Conservation (phyloP, 1,140 invertebrate species). For the Megathymus violae region DNA sequence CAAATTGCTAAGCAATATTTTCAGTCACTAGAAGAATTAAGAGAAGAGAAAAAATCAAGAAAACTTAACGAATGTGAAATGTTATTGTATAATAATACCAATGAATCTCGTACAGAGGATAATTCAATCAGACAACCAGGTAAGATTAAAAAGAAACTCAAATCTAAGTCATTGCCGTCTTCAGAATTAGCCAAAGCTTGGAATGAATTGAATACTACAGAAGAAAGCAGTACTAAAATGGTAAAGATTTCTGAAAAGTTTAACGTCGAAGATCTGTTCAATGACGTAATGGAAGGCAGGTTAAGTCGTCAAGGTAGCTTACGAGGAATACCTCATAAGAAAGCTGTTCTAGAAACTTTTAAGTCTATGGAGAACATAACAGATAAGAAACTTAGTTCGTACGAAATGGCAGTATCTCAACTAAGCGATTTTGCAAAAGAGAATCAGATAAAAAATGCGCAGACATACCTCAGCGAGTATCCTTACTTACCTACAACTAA, state of each 20-base stretch:
- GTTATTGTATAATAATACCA: slow-evolving; percentile 55
- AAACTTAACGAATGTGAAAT: slow-evolving; percentile 73
- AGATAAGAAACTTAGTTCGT: slow-evolving; percentile 69
- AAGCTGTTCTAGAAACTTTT: slow-evolving; percentile 81
- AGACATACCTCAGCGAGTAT: slow-evolving; percentile 80
- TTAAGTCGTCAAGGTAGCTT: slow-evolving; percentile 78
- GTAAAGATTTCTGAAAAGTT: slow-evolving; percentile 84
- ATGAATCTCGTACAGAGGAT: slow-evolving; percentile 64
- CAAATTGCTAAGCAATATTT: slow-evolving; percentile 78
- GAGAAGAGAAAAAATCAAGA: slow-evolving; percentile 55
- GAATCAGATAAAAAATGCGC: slow-evolving; percentile 71
- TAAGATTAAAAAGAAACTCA: slow-evolving; percentile 61
- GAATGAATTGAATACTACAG: slow-evolving; percentile 63
- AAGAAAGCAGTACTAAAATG: slow-evolving; percentile 56
- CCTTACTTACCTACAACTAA: slow-evolving; percentile 81
- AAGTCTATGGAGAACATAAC: slow-evolving; percentile 81
- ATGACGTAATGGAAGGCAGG: slow-evolving; percentile 78
- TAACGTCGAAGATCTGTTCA: slow-evolving; percentile 80
- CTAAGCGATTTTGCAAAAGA: slow-evolving; percentile 68
- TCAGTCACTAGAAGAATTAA: slow-evolving; percentile 75
- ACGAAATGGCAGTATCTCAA: slow-evolving; percentile 75
- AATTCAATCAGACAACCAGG: slow-evolving; percentile 39
- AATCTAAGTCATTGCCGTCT: slow-evolving; percentile 72
- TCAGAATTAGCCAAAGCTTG: slow-evolving; percentile 72
- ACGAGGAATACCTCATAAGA: slow-evolving; percentile 82